These are phyloP conservation scores for Cherax quadricarinatus DNA, from an alignment of 1,140 invertebrate genomes.

Conservation along the genomic window DNA sequence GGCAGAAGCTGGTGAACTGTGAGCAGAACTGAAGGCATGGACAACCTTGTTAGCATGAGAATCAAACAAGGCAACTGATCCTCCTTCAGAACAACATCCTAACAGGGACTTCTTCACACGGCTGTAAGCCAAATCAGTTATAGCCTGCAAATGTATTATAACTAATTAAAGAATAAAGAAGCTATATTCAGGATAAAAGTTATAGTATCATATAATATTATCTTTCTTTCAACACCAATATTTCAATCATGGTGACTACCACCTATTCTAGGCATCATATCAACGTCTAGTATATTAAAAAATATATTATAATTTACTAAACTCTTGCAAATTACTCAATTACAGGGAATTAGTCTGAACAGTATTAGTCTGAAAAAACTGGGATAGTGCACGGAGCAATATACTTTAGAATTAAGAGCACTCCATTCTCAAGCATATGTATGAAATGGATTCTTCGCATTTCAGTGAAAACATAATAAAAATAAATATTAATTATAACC, in stretches of 20 bases:
- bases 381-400: too few species aligned
- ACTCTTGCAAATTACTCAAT: too few species aligned
- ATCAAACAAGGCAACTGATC: constrained; percentile 77
- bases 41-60: constrained; percentile 75
- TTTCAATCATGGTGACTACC: neutral
- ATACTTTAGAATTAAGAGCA: too few species aligned
- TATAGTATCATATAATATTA: neutral
- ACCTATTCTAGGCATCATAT: too few species aligned
- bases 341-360: too few species aligned
- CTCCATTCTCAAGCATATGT: too few species aligned
- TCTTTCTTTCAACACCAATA: neutral
- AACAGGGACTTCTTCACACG: constrained; percentile 75
- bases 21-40: constrained; percentile 75
- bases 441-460: too few species aligned
- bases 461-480: too few species aligned
- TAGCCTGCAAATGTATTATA: constrained; percentile 10
- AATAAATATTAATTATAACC: too few species aligned
- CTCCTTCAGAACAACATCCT: constrained; percentile 76
- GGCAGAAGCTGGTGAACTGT: constrained; percentile 76
- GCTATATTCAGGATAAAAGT: neutral
- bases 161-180: neutral
- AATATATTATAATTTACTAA: too few species aligned
- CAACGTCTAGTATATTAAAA: too few species aligned
- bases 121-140: constrained; percentile 76
- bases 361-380: too few species aligned